phyloP scores from a whole-genome alignment of 2,113 vertebrate species.

The Clarias batrachus region DNA sequence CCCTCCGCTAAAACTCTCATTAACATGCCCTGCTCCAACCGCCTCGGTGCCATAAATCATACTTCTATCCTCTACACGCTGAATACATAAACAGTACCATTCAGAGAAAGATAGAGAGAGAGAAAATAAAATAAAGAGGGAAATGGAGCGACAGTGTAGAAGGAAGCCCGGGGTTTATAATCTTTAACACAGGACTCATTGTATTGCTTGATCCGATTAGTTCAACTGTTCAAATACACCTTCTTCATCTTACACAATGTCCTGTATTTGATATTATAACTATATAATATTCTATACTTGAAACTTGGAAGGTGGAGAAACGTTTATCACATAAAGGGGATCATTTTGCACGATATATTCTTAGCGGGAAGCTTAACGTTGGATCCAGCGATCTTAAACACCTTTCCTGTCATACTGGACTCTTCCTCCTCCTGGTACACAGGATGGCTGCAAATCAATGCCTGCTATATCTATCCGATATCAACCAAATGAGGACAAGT shows the following conservation, averaged over 20 bases:
- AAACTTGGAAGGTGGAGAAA: not conserved
- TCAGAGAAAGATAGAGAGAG: constrained; percentile 8
- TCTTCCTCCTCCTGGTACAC: too few relatives aligned
- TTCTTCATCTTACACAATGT: not conserved
- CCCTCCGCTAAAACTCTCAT: constrained; percentile 43
- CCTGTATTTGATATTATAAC: not conserved
- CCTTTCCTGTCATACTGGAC: too few relatives aligned
- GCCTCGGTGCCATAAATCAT: constrained; percentile 52
- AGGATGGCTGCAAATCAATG: too few relatives aligned
- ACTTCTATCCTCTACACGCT: constrained; percentile 35
- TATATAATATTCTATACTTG: not conserved
- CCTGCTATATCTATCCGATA: too few relatives aligned
- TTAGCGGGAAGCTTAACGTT: too few relatives aligned
- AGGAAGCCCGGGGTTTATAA: not conserved
- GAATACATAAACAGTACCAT: constrained; percentile 53
- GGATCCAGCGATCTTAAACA: too few relatives aligned
- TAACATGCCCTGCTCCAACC: constrained; percentile 52
- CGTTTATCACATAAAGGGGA: not conserved
- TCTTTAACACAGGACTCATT: not conserved
- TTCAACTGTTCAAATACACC: not conserved
- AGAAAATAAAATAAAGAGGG: not conserved
- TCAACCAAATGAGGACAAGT: too few relatives aligned
- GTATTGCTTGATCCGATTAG: not conserved
- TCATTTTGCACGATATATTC: not conserved
- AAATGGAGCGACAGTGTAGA: not conserved